These are phyloP conservation scores for Furcula furcula DNA, from an alignment of 2,888 invertebrate species.

Conservation along the genomic window DNA sequence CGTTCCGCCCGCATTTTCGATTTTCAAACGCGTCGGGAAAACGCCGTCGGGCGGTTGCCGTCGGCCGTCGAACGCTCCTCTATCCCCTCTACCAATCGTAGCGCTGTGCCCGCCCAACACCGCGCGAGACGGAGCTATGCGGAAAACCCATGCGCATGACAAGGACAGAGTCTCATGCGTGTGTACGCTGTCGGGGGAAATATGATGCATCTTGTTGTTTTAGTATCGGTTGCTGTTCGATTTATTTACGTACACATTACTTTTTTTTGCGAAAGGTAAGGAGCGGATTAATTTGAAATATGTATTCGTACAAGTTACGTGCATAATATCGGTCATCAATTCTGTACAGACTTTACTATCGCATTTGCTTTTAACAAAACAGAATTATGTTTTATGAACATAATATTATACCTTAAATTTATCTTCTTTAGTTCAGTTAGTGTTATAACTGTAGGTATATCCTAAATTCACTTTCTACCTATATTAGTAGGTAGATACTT, in stretches of 20 bases:
- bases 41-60: constrained; percentile 73
- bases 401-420: too few relatives aligned
- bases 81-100: constrained; percentile 74
- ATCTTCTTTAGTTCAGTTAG: too few relatives aligned
- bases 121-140: constrained; percentile 41
- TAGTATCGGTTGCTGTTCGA: constrained; percentile 74
- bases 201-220: constrained; percentile 80
- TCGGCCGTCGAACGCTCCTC: constrained; percentile 60
- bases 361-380: too few relatives aligned
- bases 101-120: constrained; percentile 64
- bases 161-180: constrained; percentile 56
- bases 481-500: too few relatives aligned
- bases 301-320: constrained; percentile 22
- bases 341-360: too few relatives aligned
- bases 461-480: too few relatives aligned
- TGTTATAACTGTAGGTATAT: too few relatives aligned
- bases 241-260: constrained; percentile 71
- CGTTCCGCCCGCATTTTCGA: constrained; percentile 43
- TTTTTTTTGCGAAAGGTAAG: constrained; percentile 57
- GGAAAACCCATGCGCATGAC: constrained; percentile 48
- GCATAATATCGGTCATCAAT: too few relatives aligned
- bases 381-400: too few relatives aligned
- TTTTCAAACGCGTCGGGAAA: constrained; percentile 73
- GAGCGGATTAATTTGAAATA: constrained; percentile 51
- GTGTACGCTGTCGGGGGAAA: constrained; percentile 66